Evolutionary conservation across 2,113 vertebrate genomes (phyloP).

Genomic region (Chaetura pelagica): DNA sequence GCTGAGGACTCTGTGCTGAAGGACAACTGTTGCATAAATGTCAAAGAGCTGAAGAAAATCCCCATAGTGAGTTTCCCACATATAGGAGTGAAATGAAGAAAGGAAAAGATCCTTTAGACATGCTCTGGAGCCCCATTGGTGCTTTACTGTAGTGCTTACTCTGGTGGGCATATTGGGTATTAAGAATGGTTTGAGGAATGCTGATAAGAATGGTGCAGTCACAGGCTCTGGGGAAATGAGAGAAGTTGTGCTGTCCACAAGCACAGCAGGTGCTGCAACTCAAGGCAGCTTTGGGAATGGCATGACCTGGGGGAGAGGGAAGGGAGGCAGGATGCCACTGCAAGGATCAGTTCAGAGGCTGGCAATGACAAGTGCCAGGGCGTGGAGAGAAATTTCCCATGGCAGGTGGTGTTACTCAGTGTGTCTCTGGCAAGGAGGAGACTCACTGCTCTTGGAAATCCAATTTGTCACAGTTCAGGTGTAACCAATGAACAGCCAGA

Average conservation of each 20-base stretch:
- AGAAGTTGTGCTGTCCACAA: neutral
- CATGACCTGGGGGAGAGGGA: neutral
- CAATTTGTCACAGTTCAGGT: neutral
- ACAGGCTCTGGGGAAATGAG: neutral
- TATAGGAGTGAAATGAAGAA: neutral
- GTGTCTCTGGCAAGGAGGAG: conserved; percentile 30
- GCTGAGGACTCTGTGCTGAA: neutral
- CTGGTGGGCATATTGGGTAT: neutral
- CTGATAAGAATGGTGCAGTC: neutral
- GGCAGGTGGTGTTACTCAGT: conserved; percentile 50
- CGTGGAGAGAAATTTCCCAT: conserved; percentile 36
- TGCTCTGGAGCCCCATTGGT: neutral
- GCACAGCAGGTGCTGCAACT: neutral
- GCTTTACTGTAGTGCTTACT: neutral
- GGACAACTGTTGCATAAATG: neutral
- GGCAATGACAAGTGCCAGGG: conserved; percentile 15
- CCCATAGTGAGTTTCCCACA: neutral
- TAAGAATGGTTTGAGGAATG: neutral
- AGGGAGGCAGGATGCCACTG: neutral
- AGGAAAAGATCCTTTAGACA: neutral
- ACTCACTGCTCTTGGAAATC: neutral
- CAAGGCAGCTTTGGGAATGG: neutral
- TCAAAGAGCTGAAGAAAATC: neutral
- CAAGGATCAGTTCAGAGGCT: neutral
- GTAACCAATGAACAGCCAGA: neutral